A percentile compares a stretch with the other conserved stretches of the same genome.
phyloP scores from a whole-genome alignment of 2,113 vertebrate genomes.

The Progne subis region DNA sequence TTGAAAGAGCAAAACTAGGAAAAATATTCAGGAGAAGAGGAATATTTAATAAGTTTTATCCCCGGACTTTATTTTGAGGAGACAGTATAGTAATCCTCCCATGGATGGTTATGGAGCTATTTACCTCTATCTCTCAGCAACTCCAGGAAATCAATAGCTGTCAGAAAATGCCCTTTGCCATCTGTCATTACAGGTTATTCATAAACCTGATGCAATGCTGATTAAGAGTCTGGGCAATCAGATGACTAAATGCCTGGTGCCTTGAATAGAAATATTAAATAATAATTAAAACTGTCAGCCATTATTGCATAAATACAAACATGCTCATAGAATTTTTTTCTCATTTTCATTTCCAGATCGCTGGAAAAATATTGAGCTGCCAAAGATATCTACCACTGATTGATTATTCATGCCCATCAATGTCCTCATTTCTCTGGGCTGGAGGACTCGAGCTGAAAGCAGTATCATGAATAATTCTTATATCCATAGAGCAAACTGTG shows the following conservation, averaged over 20 bases:
- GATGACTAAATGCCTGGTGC: neutral
- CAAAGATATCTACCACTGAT: neutral
- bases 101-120: neutral
- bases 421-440: neutral
- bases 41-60: neutral
- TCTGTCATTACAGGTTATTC: conserved; percentile 15
- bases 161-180: neutral
- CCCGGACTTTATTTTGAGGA: neutral
- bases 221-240: neutral
- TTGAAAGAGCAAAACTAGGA: neutral
- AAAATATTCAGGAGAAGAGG: neutral
- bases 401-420: conserved; percentile 22
- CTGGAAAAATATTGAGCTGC: neutral
- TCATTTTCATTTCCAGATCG: neutral
- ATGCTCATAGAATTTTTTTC: neutral
- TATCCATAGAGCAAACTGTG: neutral
- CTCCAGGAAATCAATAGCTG: neutral
- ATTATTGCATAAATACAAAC: neutral
- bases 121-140: neutral
- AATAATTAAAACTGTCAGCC: neutral
- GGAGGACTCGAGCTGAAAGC: neutral
- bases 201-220: neutral
- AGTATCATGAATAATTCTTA: neutral
- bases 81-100: neutral
- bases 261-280: neutral